Evolutionary conservation across 2,113 vertebrate genomes (phyloP), one percentile per base, ranked within the genome.

Genomic region (Mesitornis unicolor): DNA sequence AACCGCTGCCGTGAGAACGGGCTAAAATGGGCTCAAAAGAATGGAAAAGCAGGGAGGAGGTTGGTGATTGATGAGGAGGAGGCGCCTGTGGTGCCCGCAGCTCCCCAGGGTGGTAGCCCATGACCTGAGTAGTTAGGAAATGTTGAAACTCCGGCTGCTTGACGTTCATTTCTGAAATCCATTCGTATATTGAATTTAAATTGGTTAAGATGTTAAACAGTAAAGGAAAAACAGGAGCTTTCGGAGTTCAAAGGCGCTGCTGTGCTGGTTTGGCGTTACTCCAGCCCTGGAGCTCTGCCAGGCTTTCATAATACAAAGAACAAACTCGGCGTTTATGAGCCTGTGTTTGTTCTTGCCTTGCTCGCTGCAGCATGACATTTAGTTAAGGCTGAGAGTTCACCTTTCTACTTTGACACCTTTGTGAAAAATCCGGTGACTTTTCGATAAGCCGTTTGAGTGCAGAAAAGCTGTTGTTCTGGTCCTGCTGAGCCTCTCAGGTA

Each of bases 391-490:
- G 61, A 70, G 76, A 78, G 54, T 84, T 95, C 74, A 64, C 83
- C 18, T 88, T 90, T 79, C 87, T 95, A 16, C 77, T 89, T 75
- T 76, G 68, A 92, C 65, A 61, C 56, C 63, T 80, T 73, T 26
- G 9, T 86, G 70, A 75, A 85, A 67, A 90, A 48, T 40, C 77
- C 2, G 40, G 48, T 7, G 10, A 63, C 36, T 89, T 94, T 89
- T 75, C 0, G 19, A 83, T 79, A 73, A 79, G 64, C 9, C 25
- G 53, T 74, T 94, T 0, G 26, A 67, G 47, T 40, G 84, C 26
- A 56, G 33, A 73, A 63, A 86, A 7, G 7, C 29, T 63, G 43
- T 24, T 63, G 43, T 71, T 71, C 35, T 54, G 60, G 29, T 63
- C 35, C 53, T 65, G 36, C 70, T 31, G 16, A 85, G 40, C 43